Percentiles rank a stretch among this genome's conserved stretches.
phyloP scores from a whole-genome alignment of 2,888 invertebrate species.

The Sipunculus nudus region DNA sequence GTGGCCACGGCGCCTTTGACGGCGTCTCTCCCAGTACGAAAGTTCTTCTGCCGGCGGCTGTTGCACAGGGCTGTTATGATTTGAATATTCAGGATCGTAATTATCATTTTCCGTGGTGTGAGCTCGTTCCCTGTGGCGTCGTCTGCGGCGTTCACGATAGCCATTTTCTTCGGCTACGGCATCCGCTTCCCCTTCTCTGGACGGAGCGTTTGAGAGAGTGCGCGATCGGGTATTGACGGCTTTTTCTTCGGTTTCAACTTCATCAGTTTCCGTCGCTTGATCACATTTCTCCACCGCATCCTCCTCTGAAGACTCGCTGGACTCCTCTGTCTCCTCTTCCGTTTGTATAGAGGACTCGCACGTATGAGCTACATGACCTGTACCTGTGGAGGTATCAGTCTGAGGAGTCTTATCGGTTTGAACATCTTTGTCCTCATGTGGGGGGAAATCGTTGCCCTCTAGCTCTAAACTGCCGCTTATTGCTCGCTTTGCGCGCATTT shows the following conservation, averaged over 20 bases:
- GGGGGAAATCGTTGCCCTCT: neutral
- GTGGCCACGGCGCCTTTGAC: too few relatives aligned
- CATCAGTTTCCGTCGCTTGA: conserved; percentile 33
- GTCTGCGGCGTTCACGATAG: conserved; percentile 29
- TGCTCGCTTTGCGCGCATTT: conserved; percentile 30
- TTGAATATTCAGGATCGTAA: too few relatives aligned
- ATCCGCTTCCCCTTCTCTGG: neutral
- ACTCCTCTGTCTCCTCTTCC: conserved; percentile 42
- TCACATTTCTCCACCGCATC: conserved; percentile 29
- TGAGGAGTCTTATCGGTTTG: too few relatives aligned
- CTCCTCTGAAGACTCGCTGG: conserved; percentile 25
- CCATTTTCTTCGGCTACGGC: conserved; percentile 13
- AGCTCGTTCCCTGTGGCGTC: conserved; percentile 27
- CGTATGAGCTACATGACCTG: too few relatives aligned
- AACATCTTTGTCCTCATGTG: too few relatives aligned
- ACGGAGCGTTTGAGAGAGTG: conserved; percentile 32
- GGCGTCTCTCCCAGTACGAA: too few relatives aligned
- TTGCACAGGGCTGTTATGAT: too few relatives aligned
- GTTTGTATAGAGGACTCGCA: conserved; percentile 14
- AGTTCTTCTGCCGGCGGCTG: too few relatives aligned
- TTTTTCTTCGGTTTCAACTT: conserved; percentile 53
- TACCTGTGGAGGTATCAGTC: too few relatives aligned
- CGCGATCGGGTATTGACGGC: conserved; percentile 50
- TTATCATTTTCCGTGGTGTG: too few relatives aligned
- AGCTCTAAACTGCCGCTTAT: neutral